These are phyloP conservation scores for Ptiloglossa arizonensis DNA, from an alignment of 1,140 invertebrate genomes.

Conservation along the genomic window DNA sequence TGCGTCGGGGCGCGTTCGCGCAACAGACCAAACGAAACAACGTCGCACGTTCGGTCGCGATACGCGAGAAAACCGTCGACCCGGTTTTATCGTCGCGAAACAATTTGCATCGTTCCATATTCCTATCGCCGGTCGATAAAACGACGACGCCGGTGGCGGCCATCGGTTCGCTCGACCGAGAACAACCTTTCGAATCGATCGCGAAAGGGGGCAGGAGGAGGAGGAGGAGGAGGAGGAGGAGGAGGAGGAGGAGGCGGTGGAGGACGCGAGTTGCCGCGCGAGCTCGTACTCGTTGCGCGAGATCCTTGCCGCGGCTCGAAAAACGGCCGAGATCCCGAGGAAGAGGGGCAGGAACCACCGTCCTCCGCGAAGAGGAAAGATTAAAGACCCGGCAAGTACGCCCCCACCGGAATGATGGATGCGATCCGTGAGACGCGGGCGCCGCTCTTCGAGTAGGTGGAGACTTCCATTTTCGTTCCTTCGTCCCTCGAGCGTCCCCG, in stretches of 20 bases:
- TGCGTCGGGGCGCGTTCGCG: too few relatives aligned
- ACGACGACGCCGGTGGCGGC: not conserved
- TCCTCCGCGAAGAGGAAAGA: constrained; percentile 73
- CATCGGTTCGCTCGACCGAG: constrained; percentile 2
- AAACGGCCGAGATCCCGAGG: constrained; percentile 13
- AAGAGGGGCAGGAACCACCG: constrained; percentile 58
- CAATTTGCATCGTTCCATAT: constrained; percentile 19
- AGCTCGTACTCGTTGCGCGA: constrained; percentile 26
- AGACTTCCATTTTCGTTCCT: constrained; percentile 76
- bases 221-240: too few relatives aligned
- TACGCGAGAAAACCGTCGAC: not conserved
- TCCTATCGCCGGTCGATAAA: constrained; percentile 4
- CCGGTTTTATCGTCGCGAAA: not conserved
- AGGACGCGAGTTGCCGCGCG: constrained; percentile 9
- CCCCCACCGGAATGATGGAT: constrained; percentile 81
- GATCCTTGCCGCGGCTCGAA: not conserved
- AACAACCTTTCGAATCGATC: not conserved
- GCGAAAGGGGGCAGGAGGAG: not conserved
- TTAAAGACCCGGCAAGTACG: constrained; percentile 81
- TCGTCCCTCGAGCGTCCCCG: constrained; percentile 31
- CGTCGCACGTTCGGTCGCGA: too few relatives aligned
- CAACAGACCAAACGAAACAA: too few relatives aligned
- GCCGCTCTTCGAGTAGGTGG: constrained; percentile 75
- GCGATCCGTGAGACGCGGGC: constrained; percentile 74
- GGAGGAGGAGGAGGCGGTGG: too few relatives aligned